phyloP scores from a whole-genome alignment of 2,113 vertebrate genomes.

The Parus major region DNA sequence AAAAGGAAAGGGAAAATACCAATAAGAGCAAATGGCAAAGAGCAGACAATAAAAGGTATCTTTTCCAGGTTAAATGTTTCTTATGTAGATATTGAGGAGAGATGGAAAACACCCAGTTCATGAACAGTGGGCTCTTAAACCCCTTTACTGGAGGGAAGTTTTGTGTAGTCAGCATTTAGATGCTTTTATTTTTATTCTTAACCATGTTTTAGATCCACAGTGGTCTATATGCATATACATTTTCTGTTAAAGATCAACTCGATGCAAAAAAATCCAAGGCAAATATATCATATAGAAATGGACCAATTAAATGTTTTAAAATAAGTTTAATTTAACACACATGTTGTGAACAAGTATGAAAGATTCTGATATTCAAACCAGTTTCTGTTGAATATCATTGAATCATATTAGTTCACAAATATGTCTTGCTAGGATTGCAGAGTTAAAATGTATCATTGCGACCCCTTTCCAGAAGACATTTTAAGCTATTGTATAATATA shows the following conservation, averaged over 20 bases:
- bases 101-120: background rate
- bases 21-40: background rate
- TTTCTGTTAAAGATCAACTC: background rate
- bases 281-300: accelerated
- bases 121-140: background rate
- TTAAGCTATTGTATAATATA: constrained; percentile 3
- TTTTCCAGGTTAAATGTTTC: background rate
- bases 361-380: background rate
- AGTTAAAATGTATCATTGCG: background rate
- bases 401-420: background rate
- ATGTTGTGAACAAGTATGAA: background rate
- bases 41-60: background rate
- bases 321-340: background rate
- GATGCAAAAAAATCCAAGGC: background rate
- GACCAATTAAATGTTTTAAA: background rate
- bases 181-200: background rate
- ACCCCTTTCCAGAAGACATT: constrained; percentile 15
- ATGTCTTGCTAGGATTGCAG: background rate
- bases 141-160: accelerated
- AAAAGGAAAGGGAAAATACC: background rate
- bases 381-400: background rate
- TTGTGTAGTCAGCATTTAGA: background rate
- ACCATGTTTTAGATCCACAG: background rate
- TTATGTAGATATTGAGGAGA: background rate
- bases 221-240: background rate